Percentiles rank a stretch among this genome's conserved stretches.
phyloP scores from a whole-genome alignment of 2,113 vertebrate genomes.

The Amphiprion percula region DNA sequence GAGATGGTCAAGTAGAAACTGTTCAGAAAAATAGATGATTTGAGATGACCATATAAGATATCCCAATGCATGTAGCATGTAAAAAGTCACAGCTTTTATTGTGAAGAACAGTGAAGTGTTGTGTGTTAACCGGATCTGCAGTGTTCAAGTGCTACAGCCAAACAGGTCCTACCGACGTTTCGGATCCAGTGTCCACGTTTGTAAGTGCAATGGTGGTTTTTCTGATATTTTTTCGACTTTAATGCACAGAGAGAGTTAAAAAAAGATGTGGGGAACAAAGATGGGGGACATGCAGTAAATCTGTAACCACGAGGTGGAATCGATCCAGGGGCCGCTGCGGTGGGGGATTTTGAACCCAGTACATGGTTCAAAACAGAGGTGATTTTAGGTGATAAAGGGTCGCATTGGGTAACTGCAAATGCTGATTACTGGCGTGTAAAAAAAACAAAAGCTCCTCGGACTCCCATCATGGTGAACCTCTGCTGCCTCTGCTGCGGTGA shows the following conservation, averaged over 20 bases:
- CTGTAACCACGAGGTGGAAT: too few species aligned
- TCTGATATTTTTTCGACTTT: neutral
- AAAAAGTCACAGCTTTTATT: constrained; percentile 32
- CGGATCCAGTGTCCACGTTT: neutral
- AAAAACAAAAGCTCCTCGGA: neutral
- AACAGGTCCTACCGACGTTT: neutral
- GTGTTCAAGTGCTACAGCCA: neutral
- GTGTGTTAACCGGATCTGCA: constrained; percentile 17
- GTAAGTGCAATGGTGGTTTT: neutral
- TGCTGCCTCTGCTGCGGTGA: constrained; percentile 84
- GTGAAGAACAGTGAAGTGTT: neutral
- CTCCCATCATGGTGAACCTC: constrained; percentile 78
- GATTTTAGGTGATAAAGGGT: neutral
- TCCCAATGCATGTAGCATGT: neutral
- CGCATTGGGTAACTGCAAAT: neutral
- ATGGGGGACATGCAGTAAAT: too few species aligned
- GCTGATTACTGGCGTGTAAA: too few species aligned
- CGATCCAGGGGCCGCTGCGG: too few species aligned
- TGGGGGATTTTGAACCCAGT: too few species aligned
- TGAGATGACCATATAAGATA: too few species aligned
- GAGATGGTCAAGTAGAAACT: too few species aligned
- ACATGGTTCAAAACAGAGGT: too few species aligned
- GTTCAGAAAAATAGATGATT: too few species aligned
- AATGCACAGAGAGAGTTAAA: neutral
- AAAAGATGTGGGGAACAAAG: too few species aligned